These are phyloP conservation scores for Anoura caudifer DNA, from an alignment of 2,113 vertebrate species.

Conservation along the genomic window DNA sequence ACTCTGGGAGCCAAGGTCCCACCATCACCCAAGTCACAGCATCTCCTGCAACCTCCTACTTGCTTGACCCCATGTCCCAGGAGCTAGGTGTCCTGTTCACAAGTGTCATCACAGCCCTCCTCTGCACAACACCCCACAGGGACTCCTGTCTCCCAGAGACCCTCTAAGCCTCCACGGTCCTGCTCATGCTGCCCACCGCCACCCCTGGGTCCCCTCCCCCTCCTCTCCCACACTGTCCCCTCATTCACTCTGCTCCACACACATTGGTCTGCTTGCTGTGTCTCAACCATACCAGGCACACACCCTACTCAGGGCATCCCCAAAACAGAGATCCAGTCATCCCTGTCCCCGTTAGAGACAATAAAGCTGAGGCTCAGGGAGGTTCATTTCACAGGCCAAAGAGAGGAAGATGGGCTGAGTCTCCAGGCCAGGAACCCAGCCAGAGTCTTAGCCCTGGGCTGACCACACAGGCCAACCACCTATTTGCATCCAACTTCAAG, in stretches of 20 bases:
- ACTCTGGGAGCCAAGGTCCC: not conserved
- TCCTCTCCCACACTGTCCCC: not conserved
- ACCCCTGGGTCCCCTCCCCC: fast-evolving
- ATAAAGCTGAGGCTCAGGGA: not conserved
- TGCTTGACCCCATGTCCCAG: not conserved
- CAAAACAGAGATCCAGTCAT: not conserved
- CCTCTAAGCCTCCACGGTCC: not conserved
- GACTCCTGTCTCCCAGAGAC: not conserved
- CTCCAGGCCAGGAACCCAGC: not conserved
- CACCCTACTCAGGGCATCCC: not conserved
- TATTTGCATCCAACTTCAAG: not conserved
- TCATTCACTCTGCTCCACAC: not conserved
- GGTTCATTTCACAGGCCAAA: not conserved
- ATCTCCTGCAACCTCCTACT: not conserved
- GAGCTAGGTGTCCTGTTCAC: not conserved
- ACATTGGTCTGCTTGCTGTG: no score
- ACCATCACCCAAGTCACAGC: not conserved
- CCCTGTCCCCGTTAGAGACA: not conserved
- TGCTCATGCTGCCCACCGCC: fast-evolving
- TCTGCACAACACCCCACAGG: not conserved
- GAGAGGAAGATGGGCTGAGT: not conserved
- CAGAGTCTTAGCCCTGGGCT: not conserved
- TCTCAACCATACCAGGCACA: not conserved
- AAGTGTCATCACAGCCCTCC: not conserved
- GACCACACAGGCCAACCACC: not conserved